phyloP scores from a whole-genome alignment of 2,797 vertebrate species.

The Protonibea diacanthus region DNA sequence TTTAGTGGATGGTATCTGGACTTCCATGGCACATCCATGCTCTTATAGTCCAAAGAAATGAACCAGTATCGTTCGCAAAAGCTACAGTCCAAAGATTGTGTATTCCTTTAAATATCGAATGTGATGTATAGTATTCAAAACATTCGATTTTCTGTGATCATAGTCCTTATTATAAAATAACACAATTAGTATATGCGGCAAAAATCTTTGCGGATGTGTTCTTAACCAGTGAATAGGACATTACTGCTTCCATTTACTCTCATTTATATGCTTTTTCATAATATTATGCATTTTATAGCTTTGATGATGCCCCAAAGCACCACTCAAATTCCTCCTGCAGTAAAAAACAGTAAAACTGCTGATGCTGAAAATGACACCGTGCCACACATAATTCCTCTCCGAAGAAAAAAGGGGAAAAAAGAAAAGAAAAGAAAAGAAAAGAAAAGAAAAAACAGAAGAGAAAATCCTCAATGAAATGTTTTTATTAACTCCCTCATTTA shows the following conservation, averaged over 20 bases:
- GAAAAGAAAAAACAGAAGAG: constrained; percentile 38
- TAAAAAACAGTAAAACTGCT: constrained; percentile 77
- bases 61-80: constrained; percentile 21
- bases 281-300: constrained; percentile 77
- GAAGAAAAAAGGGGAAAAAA: background rate
- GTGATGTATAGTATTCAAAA: constrained; percentile 11
- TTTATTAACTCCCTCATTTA: constrained; percentile 87
- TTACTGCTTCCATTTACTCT: constrained; percentile 69
- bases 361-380: constrained; percentile 77
- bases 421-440: background rate
- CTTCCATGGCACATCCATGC: constrained; percentile 37
- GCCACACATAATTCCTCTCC: constrained; percentile 43
- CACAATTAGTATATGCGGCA: constrained; percentile 52
- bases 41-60: constrained; percentile 39
- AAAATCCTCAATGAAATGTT: constrained; percentile 74
- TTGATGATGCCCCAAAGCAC: constrained; percentile 67
- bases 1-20: constrained; percentile 60
- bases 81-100: background rate
- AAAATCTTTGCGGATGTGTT: constrained; percentile 47
- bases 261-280: constrained; percentile 75
- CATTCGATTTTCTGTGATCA: constrained; percentile 19
- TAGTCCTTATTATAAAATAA: constrained; percentile 40
- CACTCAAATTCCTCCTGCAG: constrained; percentile 71
- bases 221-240: constrained; percentile 54
- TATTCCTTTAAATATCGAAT: constrained; percentile 1